A percentile compares a stretch with the other conserved stretches of the same genome.
Evolutionary conservation across 2,797 vertebrate genomes (phyloP).

Genomic region (Crenuchus spilurus): DNA sequence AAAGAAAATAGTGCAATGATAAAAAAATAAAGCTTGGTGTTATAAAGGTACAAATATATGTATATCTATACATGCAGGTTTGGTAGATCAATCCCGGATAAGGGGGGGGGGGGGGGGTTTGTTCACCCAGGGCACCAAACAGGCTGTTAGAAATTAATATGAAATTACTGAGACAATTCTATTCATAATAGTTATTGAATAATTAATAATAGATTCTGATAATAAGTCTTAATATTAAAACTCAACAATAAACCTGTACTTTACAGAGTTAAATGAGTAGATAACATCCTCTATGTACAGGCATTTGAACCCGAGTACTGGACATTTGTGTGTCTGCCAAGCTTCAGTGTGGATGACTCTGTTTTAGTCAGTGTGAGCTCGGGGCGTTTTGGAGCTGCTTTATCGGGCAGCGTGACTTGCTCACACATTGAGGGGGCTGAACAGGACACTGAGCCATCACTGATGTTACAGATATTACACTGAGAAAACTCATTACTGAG

Average conservation of each 20-base stretch:
- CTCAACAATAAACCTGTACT: too few species aligned
- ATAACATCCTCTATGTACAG: neutral
- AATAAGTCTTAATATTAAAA: neutral
- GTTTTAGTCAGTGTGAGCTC: constrained; percentile 35
- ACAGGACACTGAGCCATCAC: constrained; percentile 11
- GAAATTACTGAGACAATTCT: neutral
- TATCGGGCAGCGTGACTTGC: constrained; percentile 31
- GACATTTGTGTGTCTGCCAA: neutral
- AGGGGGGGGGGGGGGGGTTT: too few species aligned
- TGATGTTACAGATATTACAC: constrained; percentile 1
- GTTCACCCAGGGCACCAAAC: too few species aligned
- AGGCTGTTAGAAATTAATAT: too few species aligned
- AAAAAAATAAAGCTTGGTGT: too few species aligned
- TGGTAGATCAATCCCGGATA: too few species aligned
- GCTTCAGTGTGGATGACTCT: constrained; percentile 10
- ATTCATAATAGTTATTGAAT: neutral
- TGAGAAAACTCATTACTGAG: constrained; percentile 8
- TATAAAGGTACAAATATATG: too few species aligned
- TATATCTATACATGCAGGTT: too few species aligned
- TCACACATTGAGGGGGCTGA: constrained; percentile 47
- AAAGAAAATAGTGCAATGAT: too few species aligned
- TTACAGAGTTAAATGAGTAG: neutral
- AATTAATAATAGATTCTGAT: neutral
- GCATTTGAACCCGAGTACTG: neutral
- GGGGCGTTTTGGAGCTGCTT: constrained; percentile 5